Evolutionary conservation across 1,140 invertebrate species (phyloP).

Genomic region (Tribolium madens): DNA sequence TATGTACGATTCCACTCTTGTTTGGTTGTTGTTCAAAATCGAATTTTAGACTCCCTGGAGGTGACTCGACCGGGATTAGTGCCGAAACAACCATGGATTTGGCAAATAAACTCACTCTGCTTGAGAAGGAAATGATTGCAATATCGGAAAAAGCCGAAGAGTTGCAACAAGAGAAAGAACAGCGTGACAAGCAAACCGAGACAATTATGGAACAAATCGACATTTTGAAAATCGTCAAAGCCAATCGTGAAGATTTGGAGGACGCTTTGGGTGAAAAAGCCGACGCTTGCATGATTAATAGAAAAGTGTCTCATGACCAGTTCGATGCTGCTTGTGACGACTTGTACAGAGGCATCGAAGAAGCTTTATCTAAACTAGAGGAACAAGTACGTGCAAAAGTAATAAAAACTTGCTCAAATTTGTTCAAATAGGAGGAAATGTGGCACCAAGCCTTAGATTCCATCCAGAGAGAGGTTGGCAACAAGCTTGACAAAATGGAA

Average conservation of each 20-base stretch:
- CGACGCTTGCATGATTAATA: conserved; percentile 73
- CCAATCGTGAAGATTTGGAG: conserved; percentile 75
- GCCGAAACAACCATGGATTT: conserved; percentile 12
- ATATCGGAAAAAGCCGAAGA: conserved; percentile 61
- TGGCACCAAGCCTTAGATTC: conserved; percentile 75
- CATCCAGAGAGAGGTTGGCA: conserved; percentile 75
- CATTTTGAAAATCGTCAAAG: conserved; percentile 67
- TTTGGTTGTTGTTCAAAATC: neutral
- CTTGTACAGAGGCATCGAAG: conserved; percentile 71
- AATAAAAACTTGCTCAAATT: neutral
- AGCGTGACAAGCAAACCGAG: neutral
- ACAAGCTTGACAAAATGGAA: conserved; percentile 76
- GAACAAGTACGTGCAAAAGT: conserved; percentile 66
- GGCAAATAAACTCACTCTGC: neutral
- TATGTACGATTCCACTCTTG: conserved; percentile 11
- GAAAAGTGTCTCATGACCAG: conserved; percentile 78
- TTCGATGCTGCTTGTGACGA: conserved; percentile 76
- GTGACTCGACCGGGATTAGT: conserved; percentile 4
- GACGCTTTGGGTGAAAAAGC: conserved; percentile 78
- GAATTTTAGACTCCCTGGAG: conserved; percentile 9
- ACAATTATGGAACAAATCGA: conserved; percentile 62
- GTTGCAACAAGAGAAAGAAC: conserved; percentile 55
- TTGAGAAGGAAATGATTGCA: conserved; percentile 56
- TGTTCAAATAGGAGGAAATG: conserved; percentile 67
- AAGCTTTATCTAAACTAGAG: conserved; percentile 72